Conservation (phyloP, 2,113 vertebrate species). For the Apistogramma diplotaenia region DNA sequence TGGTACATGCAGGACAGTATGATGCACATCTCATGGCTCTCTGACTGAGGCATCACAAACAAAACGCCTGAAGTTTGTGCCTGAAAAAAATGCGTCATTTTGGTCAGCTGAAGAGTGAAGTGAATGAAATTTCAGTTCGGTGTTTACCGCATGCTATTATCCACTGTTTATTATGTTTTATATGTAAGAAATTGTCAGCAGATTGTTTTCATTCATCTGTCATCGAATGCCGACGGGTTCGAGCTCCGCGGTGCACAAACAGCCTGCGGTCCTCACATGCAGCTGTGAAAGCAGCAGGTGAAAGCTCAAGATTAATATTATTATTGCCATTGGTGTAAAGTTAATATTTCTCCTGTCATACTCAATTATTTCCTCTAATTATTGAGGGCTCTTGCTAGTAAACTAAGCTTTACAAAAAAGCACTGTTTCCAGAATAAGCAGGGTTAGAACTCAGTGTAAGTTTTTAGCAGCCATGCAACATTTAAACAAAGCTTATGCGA, state of each 20-base stretch:
- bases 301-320: neutral
- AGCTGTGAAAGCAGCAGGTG: neutral
- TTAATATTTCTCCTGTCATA: neutral
- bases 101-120: neutral
- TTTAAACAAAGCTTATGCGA: neutral
- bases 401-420: neutral
- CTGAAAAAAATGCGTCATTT: neutral
- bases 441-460: neutral
- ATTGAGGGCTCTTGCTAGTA: neutral
- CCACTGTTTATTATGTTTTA: neutral
- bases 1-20: too few species aligned
- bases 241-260: neutral
- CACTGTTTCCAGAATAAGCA: neutral
- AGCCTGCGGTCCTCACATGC: neutral
- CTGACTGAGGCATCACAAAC: too few species aligned
- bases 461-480: neutral
- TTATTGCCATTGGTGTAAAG: neutral
- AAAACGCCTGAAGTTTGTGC: neutral
- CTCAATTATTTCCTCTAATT: neutral
- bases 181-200: neutral
- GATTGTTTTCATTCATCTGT: neutral
- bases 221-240: neutral
- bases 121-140: neutral
- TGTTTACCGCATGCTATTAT: neutral
- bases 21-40: too few species aligned